phyloP scores from a whole-genome alignment of 2,888 invertebrate species.

The Marronus borbonicus region DNA sequence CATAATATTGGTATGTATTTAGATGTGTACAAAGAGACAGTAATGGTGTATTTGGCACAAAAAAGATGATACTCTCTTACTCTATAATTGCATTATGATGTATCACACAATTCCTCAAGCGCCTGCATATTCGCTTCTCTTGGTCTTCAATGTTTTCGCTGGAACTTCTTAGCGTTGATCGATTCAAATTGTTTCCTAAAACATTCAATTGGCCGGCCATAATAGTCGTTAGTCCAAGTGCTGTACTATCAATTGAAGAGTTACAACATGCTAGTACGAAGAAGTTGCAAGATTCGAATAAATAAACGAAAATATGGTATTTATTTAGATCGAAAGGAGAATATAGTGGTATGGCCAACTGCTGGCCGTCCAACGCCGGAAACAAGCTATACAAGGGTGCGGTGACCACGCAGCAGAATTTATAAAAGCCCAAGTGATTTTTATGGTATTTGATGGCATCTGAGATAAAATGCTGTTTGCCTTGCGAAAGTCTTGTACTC shows the following conservation, averaged over 20 bases:
- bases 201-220: conserved; percentile 10
- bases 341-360: conserved; percentile 12
- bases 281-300: conserved; percentile 1
- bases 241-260: conserved; percentile 3
- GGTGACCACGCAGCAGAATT: neutral
- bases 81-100: neutral
- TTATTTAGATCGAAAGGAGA: neutral
- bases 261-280: conserved; percentile 11
- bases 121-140: neutral
- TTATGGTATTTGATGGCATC: neutral
- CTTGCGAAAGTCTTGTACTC: too few species aligned
- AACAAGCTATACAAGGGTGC: neutral
- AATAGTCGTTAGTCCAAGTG: neutral
- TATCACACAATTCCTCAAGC: neutral
- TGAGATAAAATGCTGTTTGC: neutral
- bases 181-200: conserved; percentile 10
- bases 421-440: neutral
- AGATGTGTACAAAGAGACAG: too few species aligned
- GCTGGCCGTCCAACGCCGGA: conserved; percentile 12
- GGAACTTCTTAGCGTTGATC: neutral
- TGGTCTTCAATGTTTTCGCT: neutral
- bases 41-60: too few species aligned
- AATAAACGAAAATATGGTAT: neutral
- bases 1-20: too few species aligned
- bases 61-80: too few species aligned